These are phyloP conservation scores for Heliothis virescens DNA, from an alignment of 1,140 invertebrate genomes.

Conservation along the genomic window DNA sequence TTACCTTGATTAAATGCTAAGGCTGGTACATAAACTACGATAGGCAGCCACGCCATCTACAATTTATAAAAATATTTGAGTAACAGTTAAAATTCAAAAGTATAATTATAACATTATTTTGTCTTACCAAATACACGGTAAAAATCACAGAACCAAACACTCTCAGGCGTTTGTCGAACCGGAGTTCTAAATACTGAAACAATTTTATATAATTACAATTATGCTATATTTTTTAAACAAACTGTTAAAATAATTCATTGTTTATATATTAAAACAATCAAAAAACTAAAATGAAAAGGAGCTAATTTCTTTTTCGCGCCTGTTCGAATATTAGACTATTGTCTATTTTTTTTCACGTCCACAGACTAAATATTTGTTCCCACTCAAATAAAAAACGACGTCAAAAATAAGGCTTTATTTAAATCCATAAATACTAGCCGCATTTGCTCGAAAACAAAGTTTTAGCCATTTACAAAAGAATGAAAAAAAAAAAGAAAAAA, in stretches of 20 bases:
- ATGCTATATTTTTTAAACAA: neutral
- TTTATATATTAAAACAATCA: neutral
- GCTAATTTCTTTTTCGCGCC: neutral
- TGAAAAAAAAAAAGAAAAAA: no score
- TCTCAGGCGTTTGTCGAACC: slow-evolving; percentile 90
- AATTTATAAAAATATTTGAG: neutral
- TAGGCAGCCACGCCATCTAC: slow-evolving; percentile 94
- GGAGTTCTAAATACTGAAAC: slow-evolving; percentile 92
- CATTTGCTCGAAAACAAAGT: no score
- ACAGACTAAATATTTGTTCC: no score
- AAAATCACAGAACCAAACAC: slow-evolving; percentile 92
- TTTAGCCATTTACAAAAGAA: no score
- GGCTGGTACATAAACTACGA: slow-evolving; percentile 96
- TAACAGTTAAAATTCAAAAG: neutral
- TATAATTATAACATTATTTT: neutral
- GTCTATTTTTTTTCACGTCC: no score
- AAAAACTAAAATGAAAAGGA: neutral
- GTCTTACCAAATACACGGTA: slow-evolving; percentile 89
- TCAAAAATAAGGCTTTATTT: no score
- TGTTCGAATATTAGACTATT: neutral
- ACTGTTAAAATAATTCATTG: neutral
- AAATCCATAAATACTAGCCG: no score
- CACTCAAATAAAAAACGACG: no score
- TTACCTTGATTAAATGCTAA: slow-evolving; percentile 95
- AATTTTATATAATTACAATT: slow-evolving; percentile 17